Percentiles rank a stretch among this genome's conserved stretches.
Evolutionary conservation across 1,140 invertebrate species (phyloP).

Genomic region (Proales similis): DNA sequence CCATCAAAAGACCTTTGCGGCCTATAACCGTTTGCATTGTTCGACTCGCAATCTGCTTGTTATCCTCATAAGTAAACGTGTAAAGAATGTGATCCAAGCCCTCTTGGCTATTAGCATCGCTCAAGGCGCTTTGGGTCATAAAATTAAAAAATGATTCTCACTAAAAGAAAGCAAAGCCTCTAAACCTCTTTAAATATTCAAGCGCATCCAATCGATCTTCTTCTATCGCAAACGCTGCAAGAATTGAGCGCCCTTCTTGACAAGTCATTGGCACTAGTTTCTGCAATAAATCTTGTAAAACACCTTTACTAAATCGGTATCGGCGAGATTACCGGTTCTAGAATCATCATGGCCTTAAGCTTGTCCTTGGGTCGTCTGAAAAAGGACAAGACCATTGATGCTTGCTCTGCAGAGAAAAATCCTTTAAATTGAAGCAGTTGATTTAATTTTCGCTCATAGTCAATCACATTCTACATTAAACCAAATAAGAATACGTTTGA

Average conservation of each 20-base stretch:
- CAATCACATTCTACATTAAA: constrained; percentile 20
- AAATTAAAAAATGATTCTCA: neutral
- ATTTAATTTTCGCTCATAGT: constrained; percentile 32
- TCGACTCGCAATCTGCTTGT: constrained; percentile 19
- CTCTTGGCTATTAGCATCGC: constrained; percentile 37
- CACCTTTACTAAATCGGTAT: neutral
- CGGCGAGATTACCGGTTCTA: constrained; percentile 14
- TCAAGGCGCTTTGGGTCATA: constrained; percentile 14
- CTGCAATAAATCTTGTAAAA: constrained; percentile 7
- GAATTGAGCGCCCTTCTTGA: constrained; percentile 33
- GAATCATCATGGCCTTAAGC: constrained; percentile 33
- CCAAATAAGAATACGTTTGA: too few relatives aligned
- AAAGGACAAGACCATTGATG: constrained; percentile 15
- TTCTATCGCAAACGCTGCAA: constrained; percentile 13
- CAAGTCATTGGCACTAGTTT: constrained; percentile 35
- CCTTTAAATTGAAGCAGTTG: constrained; percentile 5
- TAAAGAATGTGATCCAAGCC: constrained; percentile 35
- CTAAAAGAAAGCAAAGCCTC: neutral
- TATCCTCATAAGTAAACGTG: constrained; percentile 27
- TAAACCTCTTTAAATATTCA: constrained; percentile 34
- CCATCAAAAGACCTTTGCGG: constrained; percentile 13
- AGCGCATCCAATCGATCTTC: constrained; percentile 30
- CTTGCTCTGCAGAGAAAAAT: constrained; percentile 36
- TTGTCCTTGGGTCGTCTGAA: constrained; percentile 29
- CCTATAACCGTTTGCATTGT: constrained; percentile 18